Evolutionary conservation across 37 sponge, comb jelly and placozoan genomes (phyloP).

Genomic region (Diacarnus erythraeanus): DNA sequence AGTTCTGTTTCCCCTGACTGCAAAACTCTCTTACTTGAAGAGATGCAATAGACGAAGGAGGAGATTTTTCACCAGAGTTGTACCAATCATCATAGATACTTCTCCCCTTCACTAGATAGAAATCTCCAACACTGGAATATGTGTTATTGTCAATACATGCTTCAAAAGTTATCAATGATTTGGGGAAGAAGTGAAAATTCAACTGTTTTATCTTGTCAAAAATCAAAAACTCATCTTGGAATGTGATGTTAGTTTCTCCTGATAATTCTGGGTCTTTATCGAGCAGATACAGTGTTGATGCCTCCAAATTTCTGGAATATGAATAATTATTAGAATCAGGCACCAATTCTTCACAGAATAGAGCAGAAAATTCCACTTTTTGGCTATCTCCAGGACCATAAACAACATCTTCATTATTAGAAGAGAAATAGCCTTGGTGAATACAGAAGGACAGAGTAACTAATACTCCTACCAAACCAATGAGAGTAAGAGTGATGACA

Average conservation of each 20-base stretch:
- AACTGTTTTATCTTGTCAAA: not conserved
- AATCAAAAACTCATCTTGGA: not conserved
- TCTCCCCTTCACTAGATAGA: not conserved
- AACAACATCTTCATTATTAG: not conserved
- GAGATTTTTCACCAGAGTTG: not conserved
- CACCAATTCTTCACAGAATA: slow-evolving; percentile 7
- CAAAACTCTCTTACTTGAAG: not conserved
- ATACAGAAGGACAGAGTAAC: not conserved
- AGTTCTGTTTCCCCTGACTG: not conserved
- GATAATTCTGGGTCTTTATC: not conserved
- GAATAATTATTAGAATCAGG: not conserved
- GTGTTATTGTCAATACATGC: not conserved
- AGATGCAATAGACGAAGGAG: not conserved
- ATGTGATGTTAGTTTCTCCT: not conserved
- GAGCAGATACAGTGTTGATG: not conserved
- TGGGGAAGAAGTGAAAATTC: not conserved
- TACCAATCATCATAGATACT: not conserved
- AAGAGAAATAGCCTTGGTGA: not conserved
- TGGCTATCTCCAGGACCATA: slow-evolving; percentile 13
- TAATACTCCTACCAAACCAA: not conserved
- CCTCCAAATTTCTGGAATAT: not conserved
- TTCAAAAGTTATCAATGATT: not conserved
- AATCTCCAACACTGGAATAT: not conserved
- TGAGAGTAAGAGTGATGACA: not conserved
- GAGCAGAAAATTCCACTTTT: not conserved